Conservation (phyloP, 2,113 vertebrate genomes). For the Emydocephalus ijimae region DNA sequence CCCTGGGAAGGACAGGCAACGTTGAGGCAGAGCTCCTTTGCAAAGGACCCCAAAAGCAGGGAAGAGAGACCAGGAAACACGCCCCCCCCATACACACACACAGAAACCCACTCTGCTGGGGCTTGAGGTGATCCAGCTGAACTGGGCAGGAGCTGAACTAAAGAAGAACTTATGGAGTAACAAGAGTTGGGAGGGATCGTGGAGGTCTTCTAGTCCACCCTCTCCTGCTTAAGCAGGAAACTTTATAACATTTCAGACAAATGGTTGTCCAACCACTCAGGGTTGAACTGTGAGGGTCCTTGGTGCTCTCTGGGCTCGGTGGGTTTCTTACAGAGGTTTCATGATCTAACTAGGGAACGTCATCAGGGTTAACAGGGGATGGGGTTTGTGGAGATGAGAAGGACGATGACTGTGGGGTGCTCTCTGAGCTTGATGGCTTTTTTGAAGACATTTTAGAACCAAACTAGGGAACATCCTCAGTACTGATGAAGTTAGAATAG, state of each 20-base stretch:
- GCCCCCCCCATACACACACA: too few species aligned
- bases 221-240: too few species aligned
- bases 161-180: background rate
- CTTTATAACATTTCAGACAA: too few species aligned
- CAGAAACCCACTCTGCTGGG: background rate
- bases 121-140: background rate
- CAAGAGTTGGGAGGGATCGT: background rate
- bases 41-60: background rate
- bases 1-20: conserved; percentile 71
- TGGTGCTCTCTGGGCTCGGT: background rate
- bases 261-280: background rate
- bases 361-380: background rate
- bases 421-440: background rate
- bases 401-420: background rate
- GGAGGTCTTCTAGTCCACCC: too few species aligned
- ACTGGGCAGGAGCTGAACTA: background rate
- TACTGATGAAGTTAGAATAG: background rate
- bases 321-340: background rate
- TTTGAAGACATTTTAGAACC: background rate
- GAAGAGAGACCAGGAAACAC: too few species aligned
- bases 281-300: background rate
- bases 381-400: background rate
- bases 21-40: background rate
- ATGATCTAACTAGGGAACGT: background rate
- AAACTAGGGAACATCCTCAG: background rate